phyloP scores from a whole-genome alignment of 2,888 invertebrate genomes.

The Caenorhabditis sp. region DNA sequence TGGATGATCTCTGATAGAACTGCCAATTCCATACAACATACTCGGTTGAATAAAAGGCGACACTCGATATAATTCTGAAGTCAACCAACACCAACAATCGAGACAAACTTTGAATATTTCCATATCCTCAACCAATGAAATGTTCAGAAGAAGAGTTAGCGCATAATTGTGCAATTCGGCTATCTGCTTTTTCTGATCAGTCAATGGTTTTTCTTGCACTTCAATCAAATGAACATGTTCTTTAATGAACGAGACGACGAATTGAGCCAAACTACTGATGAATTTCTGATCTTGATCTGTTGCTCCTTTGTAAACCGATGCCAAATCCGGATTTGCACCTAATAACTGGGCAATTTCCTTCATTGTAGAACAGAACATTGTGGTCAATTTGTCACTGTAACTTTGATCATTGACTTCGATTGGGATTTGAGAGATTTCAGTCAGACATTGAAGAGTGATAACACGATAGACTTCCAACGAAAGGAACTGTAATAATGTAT shows the following conservation, averaged over 20 bases:
- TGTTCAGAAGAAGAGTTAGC: conserved; percentile 73
- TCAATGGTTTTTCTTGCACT: conserved; percentile 23
- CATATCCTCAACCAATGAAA: conserved; percentile 95
- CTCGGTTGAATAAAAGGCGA: conserved; percentile 77
- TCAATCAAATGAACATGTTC: conserved; percentile 81
- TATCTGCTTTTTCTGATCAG: conserved; percentile 14
- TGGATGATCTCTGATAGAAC: conserved; percentile 18
- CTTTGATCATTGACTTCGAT: conserved; percentile 72
- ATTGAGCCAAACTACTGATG: conserved; percentile 96
- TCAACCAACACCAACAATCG: conserved; percentile 96
- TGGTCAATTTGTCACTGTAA: conserved; percentile 92
- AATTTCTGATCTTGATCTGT: conserved; percentile 97
- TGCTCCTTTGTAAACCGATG: conserved; percentile 90
- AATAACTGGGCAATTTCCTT: conserved; percentile 71
- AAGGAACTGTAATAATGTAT: conserved; percentile 79
- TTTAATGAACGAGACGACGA: conserved; percentile 93
- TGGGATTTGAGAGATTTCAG: conserved; percentile 82
- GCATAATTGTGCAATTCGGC: conserved; percentile 59
- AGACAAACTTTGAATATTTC: conserved; percentile 98
- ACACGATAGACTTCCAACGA: conserved; percentile 97
- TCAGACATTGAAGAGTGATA: conserved; percentile 95
- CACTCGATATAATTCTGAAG: conserved; percentile 89
- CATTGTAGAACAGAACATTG: conserved; percentile 90
- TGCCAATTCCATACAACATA: conserved; percentile 24
- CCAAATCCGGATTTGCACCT: conserved; percentile 81